Evolutionary conservation across 2,113 vertebrate genomes (phyloP).

Genomic region (Panthera tigris): DNA sequence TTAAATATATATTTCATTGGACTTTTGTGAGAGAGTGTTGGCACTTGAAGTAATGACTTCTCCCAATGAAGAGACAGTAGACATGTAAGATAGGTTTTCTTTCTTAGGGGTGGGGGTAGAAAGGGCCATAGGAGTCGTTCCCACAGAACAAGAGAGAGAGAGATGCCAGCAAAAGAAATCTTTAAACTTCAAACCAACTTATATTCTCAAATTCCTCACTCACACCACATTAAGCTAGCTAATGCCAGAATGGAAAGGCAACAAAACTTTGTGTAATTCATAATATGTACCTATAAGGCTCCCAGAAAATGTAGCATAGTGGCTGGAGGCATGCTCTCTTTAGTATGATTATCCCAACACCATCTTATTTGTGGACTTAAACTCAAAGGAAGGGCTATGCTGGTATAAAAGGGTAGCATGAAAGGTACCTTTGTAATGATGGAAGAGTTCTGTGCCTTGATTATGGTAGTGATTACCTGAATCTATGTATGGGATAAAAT

Average conservation of each 20-base stretch:
- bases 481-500: not conserved
- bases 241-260: not conserved
- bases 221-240: not conserved
- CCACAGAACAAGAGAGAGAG: not conserved
- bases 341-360: not conserved
- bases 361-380: not conserved
- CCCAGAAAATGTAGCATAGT: not conserved
- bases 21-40: constrained; percentile 47
- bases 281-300: not conserved
- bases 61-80: constrained; percentile 54
- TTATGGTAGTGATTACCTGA: not conserved
- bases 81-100: not conserved
- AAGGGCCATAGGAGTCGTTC: not conserved
- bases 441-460: not conserved
- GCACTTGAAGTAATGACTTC: not conserved
- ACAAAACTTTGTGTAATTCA: not conserved
- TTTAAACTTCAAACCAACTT: not conserved
- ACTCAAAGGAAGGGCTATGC: not conserved
- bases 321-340: not conserved
- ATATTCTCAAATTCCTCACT: not conserved
- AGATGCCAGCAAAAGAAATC: not conserved
- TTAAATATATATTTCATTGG: not conserved
- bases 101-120: not conserved
- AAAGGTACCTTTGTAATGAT: not conserved
- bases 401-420: not conserved